Evolutionary conservation across 2,888 invertebrate species (phyloP).

Genomic region (Aporophyla nigra): DNA sequence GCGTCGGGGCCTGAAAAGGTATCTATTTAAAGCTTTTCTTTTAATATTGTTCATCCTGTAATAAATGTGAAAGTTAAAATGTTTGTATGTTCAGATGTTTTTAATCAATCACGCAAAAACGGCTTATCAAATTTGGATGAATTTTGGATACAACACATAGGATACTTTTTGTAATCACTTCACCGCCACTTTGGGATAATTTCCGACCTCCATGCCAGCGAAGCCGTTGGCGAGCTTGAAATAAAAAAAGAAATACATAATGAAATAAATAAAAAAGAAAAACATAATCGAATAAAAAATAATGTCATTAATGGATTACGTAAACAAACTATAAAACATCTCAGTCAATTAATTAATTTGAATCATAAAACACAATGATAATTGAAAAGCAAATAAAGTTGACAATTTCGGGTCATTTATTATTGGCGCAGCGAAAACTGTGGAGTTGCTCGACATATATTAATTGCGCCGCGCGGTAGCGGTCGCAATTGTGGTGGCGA

Average conservation of each 20-base stretch:
- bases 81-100: too few species aligned
- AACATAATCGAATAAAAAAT: not conserved
- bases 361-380: conserved; percentile 58
- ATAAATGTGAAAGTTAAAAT: too few species aligned
- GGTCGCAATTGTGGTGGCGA: conserved; percentile 55
- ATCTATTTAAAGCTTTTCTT: not conserved
- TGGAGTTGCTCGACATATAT: conserved; percentile 64
- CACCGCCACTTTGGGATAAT: too few species aligned
- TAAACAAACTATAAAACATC: conserved; percentile 3
- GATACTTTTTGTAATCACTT: too few species aligned
- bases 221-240: too few species aligned
- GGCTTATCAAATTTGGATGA: too few species aligned
- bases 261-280: too few species aligned
- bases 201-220: too few species aligned
- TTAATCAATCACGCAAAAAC: too few species aligned
- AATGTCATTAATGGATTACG: not conserved
- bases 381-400: conserved; percentile 67
- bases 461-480: conserved; percentile 62
- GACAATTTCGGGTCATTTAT: conserved; percentile 63
- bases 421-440: conserved; percentile 62
- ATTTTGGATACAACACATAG: too few species aligned
- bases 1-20: not conserved
- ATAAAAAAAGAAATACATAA: too few species aligned
- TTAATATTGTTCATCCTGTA: not conserved
- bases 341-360: conserved; percentile 22